Percentiles rank a stretch among this genome's conserved stretches.
phyloP scores from a whole-genome alignment of 2,113 vertebrate genomes.

The Python bivittatus region DNA sequence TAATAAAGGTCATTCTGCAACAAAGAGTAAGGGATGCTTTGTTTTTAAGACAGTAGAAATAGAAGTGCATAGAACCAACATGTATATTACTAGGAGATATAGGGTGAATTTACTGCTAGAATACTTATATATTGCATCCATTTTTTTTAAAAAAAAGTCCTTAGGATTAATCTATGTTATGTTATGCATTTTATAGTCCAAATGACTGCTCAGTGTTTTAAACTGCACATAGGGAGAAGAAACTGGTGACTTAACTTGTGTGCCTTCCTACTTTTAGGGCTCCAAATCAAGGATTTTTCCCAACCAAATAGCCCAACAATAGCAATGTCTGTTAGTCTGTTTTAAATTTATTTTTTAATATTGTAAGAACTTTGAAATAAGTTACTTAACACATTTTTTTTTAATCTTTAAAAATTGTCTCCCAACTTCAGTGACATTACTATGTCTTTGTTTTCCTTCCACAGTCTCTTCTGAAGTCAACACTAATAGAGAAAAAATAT shows the following conservation, averaged over 20 bases:
- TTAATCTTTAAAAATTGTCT: not conserved
- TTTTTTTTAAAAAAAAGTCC: not conserved
- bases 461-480: not conserved
- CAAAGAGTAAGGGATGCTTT: not conserved
- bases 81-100: not conserved
- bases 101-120: not conserved
- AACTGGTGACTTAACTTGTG: not conserved
- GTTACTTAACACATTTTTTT: not conserved
- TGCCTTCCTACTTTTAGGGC: not conserved
- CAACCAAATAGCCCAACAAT: not conserved
- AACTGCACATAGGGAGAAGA: not conserved
- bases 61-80: not conserved
- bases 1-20: not conserved
- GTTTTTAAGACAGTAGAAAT: not conserved
- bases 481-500: not conserved
- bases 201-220: not conserved
- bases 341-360: not conserved
- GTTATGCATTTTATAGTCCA: not conserved
- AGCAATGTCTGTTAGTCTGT: not conserved
- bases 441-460: not conserved
- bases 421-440: not conserved
- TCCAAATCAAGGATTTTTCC: not conserved
- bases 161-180: not conserved
- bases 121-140: not conserved
- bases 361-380: not conserved